Conservation (phyloP, 1,140 invertebrate species). For the Cardiocondyla obscurior region DNA sequence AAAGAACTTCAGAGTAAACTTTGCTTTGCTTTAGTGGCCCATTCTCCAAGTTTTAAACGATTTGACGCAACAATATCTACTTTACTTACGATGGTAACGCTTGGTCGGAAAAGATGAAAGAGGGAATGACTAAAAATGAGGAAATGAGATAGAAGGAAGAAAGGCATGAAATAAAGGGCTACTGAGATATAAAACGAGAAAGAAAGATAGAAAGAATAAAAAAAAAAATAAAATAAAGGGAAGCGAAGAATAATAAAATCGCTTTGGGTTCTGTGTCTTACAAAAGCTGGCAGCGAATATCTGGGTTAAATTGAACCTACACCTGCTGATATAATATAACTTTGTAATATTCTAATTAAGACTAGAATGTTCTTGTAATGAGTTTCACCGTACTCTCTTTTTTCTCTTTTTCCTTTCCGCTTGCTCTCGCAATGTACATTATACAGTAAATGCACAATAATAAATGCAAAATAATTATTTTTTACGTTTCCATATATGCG, state of each 20-base stretch:
- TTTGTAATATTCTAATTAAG: conserved; percentile 59
- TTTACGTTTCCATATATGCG: not conserved
- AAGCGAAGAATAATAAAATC: conserved; percentile 17
- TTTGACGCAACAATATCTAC: conserved; percentile 3
- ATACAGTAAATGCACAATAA: not conserved
- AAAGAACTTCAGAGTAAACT: conserved; percentile 39
- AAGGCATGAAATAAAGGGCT: not conserved
- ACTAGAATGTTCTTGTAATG: conserved; percentile 35
- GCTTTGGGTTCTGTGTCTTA: not conserved
- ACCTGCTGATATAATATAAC: conserved; percentile 43
- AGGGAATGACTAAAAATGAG: conserved; percentile 6
- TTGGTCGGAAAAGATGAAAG: not conserved
- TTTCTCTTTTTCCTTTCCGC: not conserved
- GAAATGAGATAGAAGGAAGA: conserved; percentile 2
- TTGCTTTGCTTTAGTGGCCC: conserved; percentile 9
- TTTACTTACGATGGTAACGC: conserved; percentile 1
- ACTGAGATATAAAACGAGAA: not conserved
- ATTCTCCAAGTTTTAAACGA: conserved; percentile 64
- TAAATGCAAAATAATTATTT: not conserved
- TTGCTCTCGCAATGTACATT: not conserved
- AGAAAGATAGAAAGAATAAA: not conserved
- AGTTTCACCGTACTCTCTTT: conserved; percentile 10
- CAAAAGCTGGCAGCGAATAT: conserved; percentile 35
- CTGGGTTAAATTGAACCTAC: conserved; percentile 54
- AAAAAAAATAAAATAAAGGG: not conserved